These are phyloP conservation scores for Onthophagus taurus DNA, from an alignment of 1,140 invertebrate species.

Conservation along the genomic window DNA sequence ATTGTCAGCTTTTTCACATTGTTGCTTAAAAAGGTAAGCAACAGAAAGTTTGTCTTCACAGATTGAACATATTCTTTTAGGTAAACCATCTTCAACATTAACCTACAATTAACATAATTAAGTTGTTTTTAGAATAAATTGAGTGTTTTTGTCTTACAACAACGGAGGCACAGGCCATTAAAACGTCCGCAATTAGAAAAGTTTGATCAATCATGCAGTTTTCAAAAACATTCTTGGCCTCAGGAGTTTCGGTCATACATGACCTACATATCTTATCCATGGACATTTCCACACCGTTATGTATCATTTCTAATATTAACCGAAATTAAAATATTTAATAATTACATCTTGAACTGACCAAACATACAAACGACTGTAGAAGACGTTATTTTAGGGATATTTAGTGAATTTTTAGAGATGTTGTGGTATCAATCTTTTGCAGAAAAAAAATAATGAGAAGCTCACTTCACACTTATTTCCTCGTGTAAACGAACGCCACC, in stretches of 20 bases:
- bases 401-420: too few species aligned
- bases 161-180: conserved; percentile 47
- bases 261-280: conserved; percentile 35
- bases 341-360: too few species aligned
- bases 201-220: conserved; percentile 19
- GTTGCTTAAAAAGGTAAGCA: conserved; percentile 38
- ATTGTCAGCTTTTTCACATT: conserved; percentile 38
- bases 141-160: conserved; percentile 37
- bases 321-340: too few species aligned
- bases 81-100: conserved; percentile 35
- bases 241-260: conserved; percentile 32
- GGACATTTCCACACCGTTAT: conserved; percentile 22
- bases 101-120: conserved; percentile 29
- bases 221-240: conserved; percentile 34
- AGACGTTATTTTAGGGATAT: too few species aligned
- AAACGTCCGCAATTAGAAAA: conserved; percentile 45
- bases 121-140: conserved; percentile 9
- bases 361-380: too few species aligned
- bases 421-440: too few species aligned
- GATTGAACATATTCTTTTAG: conserved; percentile 32
- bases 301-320: conserved; percentile 22
- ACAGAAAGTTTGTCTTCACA: conserved; percentile 36
- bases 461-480: too few species aligned
- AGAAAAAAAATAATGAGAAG: too few species aligned
- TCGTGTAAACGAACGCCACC: too few species aligned